Conservation (phyloP, 2,797 vertebrate species). For the Lemur catta region DNA sequence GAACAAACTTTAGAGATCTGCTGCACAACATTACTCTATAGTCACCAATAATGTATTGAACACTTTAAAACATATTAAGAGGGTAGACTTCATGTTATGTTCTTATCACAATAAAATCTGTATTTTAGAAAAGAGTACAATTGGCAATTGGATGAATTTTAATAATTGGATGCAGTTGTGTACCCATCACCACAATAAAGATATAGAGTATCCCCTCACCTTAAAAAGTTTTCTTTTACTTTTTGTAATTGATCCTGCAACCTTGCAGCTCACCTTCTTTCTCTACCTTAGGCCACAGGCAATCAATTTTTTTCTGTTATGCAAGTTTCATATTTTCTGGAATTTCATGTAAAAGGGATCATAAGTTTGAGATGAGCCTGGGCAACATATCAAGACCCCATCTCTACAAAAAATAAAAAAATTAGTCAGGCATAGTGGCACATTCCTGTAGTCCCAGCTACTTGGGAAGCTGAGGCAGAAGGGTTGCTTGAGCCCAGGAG, state of each 20-base stretch:
- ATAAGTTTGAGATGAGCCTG: too few species aligned
- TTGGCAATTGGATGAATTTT: not conserved
- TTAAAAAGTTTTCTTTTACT: not conserved
- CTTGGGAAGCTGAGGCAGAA: too few species aligned
- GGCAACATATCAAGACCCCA: too few species aligned
- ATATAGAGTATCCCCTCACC: not conserved
- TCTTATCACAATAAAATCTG: not conserved
- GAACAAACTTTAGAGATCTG: not conserved
- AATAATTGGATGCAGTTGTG: not conserved
- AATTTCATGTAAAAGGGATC: not conserved
- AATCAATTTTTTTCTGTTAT: not conserved
- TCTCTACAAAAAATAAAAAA: too few species aligned
- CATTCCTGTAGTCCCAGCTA: too few species aligned
- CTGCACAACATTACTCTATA: not conserved
- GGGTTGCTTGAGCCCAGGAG: too few species aligned
- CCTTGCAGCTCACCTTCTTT: not conserved
- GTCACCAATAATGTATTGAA: not conserved
- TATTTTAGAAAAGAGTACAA: not conserved
- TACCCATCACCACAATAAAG: not conserved
- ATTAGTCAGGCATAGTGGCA: too few species aligned
- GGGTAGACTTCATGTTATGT: not conserved
- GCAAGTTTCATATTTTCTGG: not conserved
- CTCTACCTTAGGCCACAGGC: too few species aligned
- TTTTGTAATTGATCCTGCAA: not conserved
- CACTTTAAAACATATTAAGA: not conserved